Evolutionary conservation across 2,113 vertebrate species (phyloP), one percentile per base, ranked within the genome.

Genomic region (Apistogramma diplotaenia): DNA sequence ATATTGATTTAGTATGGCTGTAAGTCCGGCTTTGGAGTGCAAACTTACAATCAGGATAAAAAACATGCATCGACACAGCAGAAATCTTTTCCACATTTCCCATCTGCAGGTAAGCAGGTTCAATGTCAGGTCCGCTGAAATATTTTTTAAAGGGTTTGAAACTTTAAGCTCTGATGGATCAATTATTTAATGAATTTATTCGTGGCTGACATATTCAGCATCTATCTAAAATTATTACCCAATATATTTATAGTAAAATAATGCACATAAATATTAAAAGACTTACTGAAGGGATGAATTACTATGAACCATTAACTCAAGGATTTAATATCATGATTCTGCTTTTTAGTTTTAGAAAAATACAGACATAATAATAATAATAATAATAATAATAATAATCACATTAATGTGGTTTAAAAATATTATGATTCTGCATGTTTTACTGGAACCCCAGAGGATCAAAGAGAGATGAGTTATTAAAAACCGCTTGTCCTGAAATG

Each of bases 1-100:
- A 85, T 94, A 95, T 95, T 92, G 93, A 95, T 94, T 92, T 82
- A 85, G 87, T 78, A 83, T 72, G 83, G 85, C 87, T 91, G 85
- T 37, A 85, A 93, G 93, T 92, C 83, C 84, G 86, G 88, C 92
- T 90, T 88, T 88, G 84, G 88, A 89, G 90, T 81, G 90, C 87
- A 91, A 92, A 89, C 87, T 81, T 89, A 86, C 83, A 87, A 89
- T 93, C 86, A 81, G 79, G 70, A 83, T 83, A 57, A 85, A 87
- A 87, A 89, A 87, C 86, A 86, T 51, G 23, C 78, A 84, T 90
- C 87, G 87, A 90, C 89, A 91, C 51, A 33, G 84, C 85, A 83
- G 72, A 86, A 82, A 82, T 89, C 74, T 82, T 89, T 79, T 23
- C 88, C 78, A 89, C 78, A 77, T 84, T 87, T 87, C 67, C 83